Evolutionary conservation across 2,113 vertebrate genomes (phyloP), one percentile per base, ranked within the genome.

Genomic region (Mesocricetus auratus): DNA sequence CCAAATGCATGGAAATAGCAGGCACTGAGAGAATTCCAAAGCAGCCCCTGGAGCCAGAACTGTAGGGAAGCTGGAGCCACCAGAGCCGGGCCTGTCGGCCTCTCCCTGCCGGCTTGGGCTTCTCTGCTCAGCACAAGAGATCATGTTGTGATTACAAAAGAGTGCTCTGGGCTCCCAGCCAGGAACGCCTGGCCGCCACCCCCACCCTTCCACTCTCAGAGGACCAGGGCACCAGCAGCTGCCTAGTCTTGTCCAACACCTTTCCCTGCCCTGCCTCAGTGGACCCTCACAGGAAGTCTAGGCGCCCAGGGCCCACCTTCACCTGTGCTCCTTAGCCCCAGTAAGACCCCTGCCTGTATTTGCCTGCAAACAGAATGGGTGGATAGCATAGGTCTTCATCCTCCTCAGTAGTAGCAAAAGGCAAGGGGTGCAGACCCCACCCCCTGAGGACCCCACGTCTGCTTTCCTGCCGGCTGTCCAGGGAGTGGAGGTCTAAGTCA

Each of bases 91-190:
- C 97, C 97, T 82, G 97, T 95, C 87, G 97, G 98, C 98, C 98
- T 98, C 98, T 98, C 98, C 97, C 98, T 97, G 98, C 69, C 86
- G 50, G 86, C 98, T 85, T 85, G 97, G 98, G 98, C 98, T 98
- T 98, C 97, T 98, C 98, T 98, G 99, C 99, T 99, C 98, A 98
- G 99, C 99, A 98, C 98, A 98, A 98, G 98, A 97, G 99, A 99
- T 99, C 99, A 99, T 99, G 99, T 99, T 99, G 99, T 98, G 99
- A 99, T 99, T 99, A 99, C 99, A 99, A 99, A 99, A 99, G 98
- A 98, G 98, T 97, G 50, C 97, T 94, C 99, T 98, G 98, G 99
- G 99, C 98, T 98, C 93, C 95, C 97, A 96, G 99, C 99, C 99
- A 99, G 98, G 98, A 99, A 98, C 98, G 97, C 98, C 97, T 96